Conservation (phyloP, 2,113 vertebrate genomes). For the Psittacula cyanocephala region DNA sequence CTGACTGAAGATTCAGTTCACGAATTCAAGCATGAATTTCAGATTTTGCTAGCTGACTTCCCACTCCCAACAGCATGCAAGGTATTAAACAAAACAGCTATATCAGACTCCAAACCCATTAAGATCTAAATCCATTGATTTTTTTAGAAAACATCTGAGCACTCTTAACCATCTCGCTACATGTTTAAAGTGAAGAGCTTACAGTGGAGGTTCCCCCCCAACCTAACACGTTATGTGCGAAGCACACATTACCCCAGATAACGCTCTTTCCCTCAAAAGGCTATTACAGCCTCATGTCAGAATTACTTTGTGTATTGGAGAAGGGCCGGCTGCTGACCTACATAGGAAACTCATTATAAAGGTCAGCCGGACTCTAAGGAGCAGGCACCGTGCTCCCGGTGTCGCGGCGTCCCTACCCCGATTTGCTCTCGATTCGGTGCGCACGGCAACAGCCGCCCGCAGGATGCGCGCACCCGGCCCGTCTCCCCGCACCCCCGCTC, state of each 20-base stretch:
- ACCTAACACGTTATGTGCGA: background rate
- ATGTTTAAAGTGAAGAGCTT: background rate
- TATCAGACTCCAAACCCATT: constrained; percentile 40
- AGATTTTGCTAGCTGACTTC: constrained; percentile 45
- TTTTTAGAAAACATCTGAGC: background rate
- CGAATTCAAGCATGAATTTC: constrained; percentile 36
- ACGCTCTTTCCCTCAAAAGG: background rate
- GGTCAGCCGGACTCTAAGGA: background rate
- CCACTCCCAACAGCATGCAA: constrained; percentile 3
- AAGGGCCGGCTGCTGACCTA: background rate
- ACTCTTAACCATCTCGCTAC: background rate
- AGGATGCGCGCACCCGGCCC: background rate
- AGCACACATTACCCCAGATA: background rate
- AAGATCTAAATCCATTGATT: constrained; percentile 31
- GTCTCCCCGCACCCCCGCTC: background rate
- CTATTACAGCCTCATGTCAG: background rate
- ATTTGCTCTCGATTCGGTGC: accelerated
- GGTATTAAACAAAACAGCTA: constrained; percentile 47
- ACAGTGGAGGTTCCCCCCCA: background rate
- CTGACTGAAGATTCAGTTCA: constrained; percentile 46
- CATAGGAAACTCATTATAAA: background rate
- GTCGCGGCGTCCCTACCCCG: background rate
- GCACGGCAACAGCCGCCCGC: background rate
- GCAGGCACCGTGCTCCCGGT: background rate
- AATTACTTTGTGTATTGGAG: background rate